Conservation (phyloP, 2,888 invertebrate species). For the Tetheella fluctuosa region DNA sequence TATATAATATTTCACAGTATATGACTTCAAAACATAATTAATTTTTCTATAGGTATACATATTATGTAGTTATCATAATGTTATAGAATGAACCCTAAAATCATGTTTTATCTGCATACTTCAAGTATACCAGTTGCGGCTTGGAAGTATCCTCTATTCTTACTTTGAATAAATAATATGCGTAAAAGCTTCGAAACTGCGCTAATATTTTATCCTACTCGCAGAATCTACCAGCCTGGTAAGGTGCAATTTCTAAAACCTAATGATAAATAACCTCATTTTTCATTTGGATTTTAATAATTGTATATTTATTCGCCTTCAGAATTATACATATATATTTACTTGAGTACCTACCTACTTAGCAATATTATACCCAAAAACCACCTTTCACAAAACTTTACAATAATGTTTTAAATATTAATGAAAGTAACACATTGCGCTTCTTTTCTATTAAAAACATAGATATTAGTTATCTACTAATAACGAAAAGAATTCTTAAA, state of each 20-base stretch:
- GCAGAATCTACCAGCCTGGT: slow-evolving; percentile 29
- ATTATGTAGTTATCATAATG: too few species aligned
- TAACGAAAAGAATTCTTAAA: too few species aligned
- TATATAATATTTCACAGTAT: too few species aligned
- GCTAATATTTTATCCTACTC: slow-evolving; percentile 57
- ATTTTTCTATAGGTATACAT: too few species aligned
- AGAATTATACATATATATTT: too few species aligned
- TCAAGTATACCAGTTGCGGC: slow-evolving; percentile 35
- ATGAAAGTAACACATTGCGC: too few species aligned
- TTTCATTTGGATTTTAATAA: neutral
- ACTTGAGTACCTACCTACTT: too few species aligned
- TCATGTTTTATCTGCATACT: slow-evolving; percentile 28
- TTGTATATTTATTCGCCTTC: neutral
- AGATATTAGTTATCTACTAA: neutral
- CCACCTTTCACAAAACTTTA: neutral
- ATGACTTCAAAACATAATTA: too few species aligned
- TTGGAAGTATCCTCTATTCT: slow-evolving; percentile 59
- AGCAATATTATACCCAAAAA: too few species aligned
- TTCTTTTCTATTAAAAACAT: neutral
- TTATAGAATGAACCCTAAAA: too few species aligned
- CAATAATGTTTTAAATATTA: too few species aligned
- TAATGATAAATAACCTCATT: slow-evolving; percentile 15
- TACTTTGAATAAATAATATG: slow-evolving; percentile 75
- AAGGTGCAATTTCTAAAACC: slow-evolving; percentile 20
- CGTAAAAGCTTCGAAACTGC: slow-evolving; percentile 71